Conservation (phyloP, 37 sponge, comb jelly and placozoan species). For the Aphrocallistes beatrix region DNA sequence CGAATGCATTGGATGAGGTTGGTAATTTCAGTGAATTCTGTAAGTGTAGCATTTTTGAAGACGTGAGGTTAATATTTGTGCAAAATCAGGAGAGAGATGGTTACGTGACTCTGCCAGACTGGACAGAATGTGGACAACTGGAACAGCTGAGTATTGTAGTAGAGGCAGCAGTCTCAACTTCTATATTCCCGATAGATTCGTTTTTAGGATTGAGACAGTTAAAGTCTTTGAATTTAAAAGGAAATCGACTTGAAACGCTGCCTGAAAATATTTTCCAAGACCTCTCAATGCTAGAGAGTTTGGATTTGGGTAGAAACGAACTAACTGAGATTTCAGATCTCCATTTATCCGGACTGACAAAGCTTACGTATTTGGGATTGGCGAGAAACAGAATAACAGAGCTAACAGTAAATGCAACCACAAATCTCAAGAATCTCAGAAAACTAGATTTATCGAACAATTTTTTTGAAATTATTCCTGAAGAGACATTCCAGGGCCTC, state of each 20-base stretch:
- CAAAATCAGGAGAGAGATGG: not conserved
- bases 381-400: not conserved
- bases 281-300: not conserved
- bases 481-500: not conserved
- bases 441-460: not conserved
- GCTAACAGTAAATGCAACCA: not conserved
- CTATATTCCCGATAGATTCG: not conserved
- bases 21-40: not conserved
- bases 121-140: not conserved
- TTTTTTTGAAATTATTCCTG: not conserved
- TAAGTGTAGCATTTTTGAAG: not conserved
- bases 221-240: not conserved
- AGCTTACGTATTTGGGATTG: not conserved
- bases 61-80: not conserved
- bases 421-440: not conserved
- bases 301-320: not conserved
- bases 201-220: not conserved
- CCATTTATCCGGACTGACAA: not conserved
- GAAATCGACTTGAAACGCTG: not conserved
- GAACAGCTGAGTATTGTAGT: not conserved
- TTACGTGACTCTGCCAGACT: not conserved
- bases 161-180: not conserved
- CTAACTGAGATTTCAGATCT: not conserved
- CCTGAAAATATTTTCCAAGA: not conserved
- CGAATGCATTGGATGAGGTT: not conserved